A percentile compares a stretch with the other conserved stretches of the same genome.
Evolutionary conservation across 1,140 invertebrate genomes (phyloP).

Genomic region (Hormaphis cornu): DNA sequence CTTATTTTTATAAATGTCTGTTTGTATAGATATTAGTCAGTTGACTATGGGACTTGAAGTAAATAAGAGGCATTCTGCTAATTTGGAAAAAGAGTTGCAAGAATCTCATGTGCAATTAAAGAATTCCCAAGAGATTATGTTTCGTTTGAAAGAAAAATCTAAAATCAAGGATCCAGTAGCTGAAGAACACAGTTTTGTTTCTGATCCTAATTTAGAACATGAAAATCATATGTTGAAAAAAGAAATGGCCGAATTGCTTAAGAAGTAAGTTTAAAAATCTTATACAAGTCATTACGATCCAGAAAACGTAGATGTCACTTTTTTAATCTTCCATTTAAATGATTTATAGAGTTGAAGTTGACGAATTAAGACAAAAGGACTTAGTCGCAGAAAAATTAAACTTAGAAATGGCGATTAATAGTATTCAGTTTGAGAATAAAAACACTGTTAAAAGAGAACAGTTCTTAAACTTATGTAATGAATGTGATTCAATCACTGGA

Average conservation of each 20-base stretch:
- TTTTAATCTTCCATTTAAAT: too few species aligned
- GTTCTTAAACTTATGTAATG: background rate
- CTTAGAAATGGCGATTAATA: slow-evolving; percentile 6
- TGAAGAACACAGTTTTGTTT: background rate
- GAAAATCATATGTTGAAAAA: slow-evolving; percentile 20
- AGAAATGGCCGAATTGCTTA: background rate
- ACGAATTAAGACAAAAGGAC: background rate
- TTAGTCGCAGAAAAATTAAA: slow-evolving; percentile 11
- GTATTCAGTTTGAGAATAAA: slow-evolving; percentile 18
- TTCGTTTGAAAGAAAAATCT: slow-evolving; percentile 20
- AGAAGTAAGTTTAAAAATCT: background rate
- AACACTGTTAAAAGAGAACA: background rate
- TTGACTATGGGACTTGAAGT: slow-evolving; percentile 24
- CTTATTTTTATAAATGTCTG: background rate
- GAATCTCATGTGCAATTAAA: slow-evolving; percentile 16
- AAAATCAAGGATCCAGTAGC: background rate
- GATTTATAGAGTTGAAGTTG: slow-evolving; percentile 8
- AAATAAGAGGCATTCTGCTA: slow-evolving; percentile 32
- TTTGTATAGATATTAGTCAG: slow-evolving; percentile 18
- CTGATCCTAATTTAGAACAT: slow-evolving; percentile 17
- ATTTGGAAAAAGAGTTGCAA: slow-evolving; percentile 34
- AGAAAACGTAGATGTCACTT: too few species aligned
- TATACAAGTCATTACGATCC: too few species aligned
- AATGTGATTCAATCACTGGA: slow-evolving; percentile 1
- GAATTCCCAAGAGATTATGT: slow-evolving; percentile 25